These are phyloP conservation scores for Heterotilapia buettikoferi DNA, from an alignment of 2,113 vertebrate species.

Conservation along the genomic window DNA sequence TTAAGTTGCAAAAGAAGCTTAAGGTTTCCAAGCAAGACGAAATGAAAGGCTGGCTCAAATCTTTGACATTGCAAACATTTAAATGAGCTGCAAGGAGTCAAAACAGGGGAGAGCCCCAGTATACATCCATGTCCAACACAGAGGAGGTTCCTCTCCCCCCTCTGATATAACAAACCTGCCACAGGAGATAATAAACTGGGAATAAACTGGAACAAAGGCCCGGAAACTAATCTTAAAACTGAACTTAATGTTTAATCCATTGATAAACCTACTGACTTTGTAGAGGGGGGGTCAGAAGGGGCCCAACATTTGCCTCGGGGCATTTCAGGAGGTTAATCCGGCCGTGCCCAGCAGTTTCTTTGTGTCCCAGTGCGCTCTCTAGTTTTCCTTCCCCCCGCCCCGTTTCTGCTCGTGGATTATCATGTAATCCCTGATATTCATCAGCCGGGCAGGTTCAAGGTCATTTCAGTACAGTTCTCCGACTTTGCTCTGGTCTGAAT, in stretches of 20 bases:
- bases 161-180: background rate
- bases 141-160: background rate
- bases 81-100: background rate
- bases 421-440: slow-evolving; percentile 63
- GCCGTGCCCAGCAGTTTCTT: background rate
- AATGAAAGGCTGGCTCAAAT: background rate
- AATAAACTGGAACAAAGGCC: background rate
- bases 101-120: background rate
- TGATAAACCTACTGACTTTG: background rate
- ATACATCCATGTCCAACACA: background rate
- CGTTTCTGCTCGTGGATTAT: slow-evolving; percentile 54
- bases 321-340: background rate
- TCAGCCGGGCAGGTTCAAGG: slow-evolving; percentile 42
- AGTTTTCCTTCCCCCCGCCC: background rate
- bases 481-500: background rate
- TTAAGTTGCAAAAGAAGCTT: slow-evolving; percentile 24
- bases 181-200: background rate
- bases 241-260: background rate
- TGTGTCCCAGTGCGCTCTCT: background rate
- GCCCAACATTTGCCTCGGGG: background rate
- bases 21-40: slow-evolving; percentile 9
- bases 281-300: background rate
- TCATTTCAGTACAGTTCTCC: background rate
- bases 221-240: fast-evolving
- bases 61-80: background rate